phyloP scores from a whole-genome alignment of 1,140 invertebrate species.

The Caenorhabditis tropicalis region DNA sequence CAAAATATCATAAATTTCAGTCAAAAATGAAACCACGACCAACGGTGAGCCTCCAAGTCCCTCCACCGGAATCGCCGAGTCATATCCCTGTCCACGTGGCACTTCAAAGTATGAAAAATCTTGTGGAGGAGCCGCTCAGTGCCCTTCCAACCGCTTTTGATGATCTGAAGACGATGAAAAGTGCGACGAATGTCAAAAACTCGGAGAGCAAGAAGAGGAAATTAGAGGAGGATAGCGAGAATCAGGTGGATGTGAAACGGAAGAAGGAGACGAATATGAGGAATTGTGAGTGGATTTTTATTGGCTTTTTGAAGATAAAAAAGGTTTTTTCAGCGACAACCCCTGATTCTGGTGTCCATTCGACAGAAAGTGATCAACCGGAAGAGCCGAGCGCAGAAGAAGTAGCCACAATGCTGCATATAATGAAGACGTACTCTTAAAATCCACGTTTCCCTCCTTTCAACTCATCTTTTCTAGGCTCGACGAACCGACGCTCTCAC shows the following conservation, averaged over 20 bases:
- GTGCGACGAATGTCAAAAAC: background rate
- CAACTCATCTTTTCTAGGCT: background rate
- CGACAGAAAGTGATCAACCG: background rate
- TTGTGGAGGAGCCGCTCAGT: background rate
- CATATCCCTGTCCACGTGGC: slow-evolving; percentile 25
- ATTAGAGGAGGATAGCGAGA: background rate
- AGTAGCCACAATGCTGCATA: background rate
- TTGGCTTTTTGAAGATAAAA: background rate
- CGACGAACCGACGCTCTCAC: background rate
- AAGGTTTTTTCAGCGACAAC: background rate
- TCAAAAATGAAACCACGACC: slow-evolving; percentile 5
- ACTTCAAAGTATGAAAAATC: slow-evolving; percentile 17
- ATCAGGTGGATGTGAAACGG: background rate
- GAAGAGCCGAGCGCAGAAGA: background rate
- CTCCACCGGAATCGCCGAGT: slow-evolving; percentile 2
- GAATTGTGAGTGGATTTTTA: slow-evolving; percentile 3
- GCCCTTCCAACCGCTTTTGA: background rate
- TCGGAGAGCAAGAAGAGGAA: background rate
- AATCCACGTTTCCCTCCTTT: too few relatives aligned
- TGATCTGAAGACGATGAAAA: background rate
- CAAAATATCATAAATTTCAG: too few relatives aligned
- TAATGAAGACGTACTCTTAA: slow-evolving; percentile 34
- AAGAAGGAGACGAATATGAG: background rate
- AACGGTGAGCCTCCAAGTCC: background rate
- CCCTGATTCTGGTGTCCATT: slow-evolving; percentile 20